Percentiles rank a stretch among this genome's conserved stretches.
Evolutionary conservation across 2,797 vertebrate genomes (phyloP).

Genomic region (Enteromius treurensis): DNA sequence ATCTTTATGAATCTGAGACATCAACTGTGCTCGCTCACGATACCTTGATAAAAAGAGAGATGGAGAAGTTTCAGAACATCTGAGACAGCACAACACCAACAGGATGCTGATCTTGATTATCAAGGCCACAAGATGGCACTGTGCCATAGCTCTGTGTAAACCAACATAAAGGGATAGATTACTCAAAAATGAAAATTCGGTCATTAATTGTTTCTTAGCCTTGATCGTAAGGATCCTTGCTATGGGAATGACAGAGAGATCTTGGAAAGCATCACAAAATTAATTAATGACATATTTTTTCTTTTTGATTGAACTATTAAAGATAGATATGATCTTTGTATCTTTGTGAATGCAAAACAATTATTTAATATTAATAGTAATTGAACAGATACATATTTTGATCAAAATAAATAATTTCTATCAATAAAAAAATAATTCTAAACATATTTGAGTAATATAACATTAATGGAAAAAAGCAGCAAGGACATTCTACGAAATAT

Average conservation of each 20-base stretch:
- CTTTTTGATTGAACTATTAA: neutral
- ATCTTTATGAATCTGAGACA: slow-evolving; percentile 97
- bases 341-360: neutral
- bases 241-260: no score
- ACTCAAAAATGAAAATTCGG: no score
- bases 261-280: no score
- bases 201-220: no score
- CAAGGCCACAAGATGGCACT: slow-evolving; percentile 41
- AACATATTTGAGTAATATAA: neutral
- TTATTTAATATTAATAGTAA: neutral
- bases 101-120: neutral
- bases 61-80: slow-evolving; percentile 10
- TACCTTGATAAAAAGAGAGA: slow-evolving; percentile 77
- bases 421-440: neutral
- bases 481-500: neutral
- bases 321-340: neutral
- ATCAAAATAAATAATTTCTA: neutral
- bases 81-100: neutral
- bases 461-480: neutral
- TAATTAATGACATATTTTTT: no score
- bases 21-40: slow-evolving; percentile 83
- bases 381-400: neutral
- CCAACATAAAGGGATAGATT: neutral
- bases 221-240: no score
- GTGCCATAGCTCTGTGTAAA: neutral